These are phyloP conservation scores for Physocephala rufipes DNA, from an alignment of 2,888 invertebrate genomes.

Conservation along the genomic window DNA sequence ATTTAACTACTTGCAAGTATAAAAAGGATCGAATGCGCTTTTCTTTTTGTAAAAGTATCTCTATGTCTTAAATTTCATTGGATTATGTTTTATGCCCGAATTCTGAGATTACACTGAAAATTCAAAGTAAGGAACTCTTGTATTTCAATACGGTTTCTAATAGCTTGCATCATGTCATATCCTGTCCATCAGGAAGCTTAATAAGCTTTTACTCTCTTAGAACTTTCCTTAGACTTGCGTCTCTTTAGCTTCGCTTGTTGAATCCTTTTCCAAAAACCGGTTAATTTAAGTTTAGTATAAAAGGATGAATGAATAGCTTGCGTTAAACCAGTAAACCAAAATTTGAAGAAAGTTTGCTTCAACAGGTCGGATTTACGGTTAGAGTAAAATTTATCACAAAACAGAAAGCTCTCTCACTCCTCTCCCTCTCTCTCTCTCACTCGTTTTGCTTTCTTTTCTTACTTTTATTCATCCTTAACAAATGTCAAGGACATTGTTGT, in stretches of 20 bases:
- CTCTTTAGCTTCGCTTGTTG: not conserved
- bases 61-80: not conserved
- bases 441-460: not conserved
- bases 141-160: slow-evolving; percentile 32
- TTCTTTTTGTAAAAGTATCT: not conserved
- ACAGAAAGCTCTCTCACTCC: not conserved
- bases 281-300: not conserved
- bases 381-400: no score
- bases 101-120: slow-evolving; percentile 32
- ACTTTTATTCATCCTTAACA: not conserved
- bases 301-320: no score
- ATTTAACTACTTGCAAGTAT: no score
- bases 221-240: not conserved
- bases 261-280: not conserved
- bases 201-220: slow-evolving; percentile 2
- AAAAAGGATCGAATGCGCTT: no score
- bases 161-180: not conserved
- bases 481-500: slow-evolving; percentile 42
- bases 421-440: not conserved
- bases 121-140: slow-evolving; percentile 6
- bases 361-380: no score
- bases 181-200: slow-evolving; percentile 24
- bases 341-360: no score
- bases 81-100: not conserved
- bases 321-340: not conserved